These are phyloP conservation scores for Scaeva pyrastri DNA, from an alignment of 2,888 invertebrate genomes.

Conservation along the genomic window DNA sequence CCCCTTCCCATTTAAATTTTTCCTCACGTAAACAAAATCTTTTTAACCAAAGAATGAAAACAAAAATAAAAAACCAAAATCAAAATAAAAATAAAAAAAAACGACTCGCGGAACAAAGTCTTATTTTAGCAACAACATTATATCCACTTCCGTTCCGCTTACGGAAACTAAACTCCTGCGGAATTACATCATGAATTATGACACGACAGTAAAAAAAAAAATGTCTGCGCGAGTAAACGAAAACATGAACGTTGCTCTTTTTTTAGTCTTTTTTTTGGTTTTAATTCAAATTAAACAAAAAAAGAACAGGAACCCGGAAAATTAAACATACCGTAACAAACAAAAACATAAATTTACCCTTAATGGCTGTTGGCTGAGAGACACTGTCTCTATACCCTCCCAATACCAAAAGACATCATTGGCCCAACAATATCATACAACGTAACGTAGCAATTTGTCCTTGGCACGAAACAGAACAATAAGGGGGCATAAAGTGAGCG, in stretches of 20 bases:
- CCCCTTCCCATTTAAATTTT: conserved; percentile 3
- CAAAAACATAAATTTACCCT: conserved; percentile 76
- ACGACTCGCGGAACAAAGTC: conserved; percentile 54
- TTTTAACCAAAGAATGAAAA: not conserved
- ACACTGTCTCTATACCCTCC: conserved; percentile 6
- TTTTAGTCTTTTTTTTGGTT: too few relatives aligned
- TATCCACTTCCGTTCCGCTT: conserved; percentile 74
- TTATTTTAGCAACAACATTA: conserved; percentile 73
- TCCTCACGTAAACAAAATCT: conserved; percentile 46
- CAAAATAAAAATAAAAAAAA: not conserved
- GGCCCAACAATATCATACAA: conserved; percentile 51
- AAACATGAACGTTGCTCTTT: conserved; percentile 71
- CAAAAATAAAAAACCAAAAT: too few relatives aligned
- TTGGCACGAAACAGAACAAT: conserved; percentile 16
- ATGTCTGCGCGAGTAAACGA: conserved; percentile 45
- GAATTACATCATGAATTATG: conserved; percentile 68
- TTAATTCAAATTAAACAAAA: conserved; percentile 52
- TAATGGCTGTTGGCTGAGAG: conserved; percentile 57
- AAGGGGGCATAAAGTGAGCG: not conserved
- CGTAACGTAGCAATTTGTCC: conserved; percentile 68
- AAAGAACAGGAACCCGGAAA: conserved; percentile 65
- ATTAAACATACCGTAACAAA: conserved; percentile 76
- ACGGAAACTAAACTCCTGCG: conserved; percentile 43
- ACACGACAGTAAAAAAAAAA: conserved; percentile 27
- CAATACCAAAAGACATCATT: conserved; percentile 27